These are phyloP conservation scores for Labroides dimidiatus DNA, from an alignment of 2,797 vertebrate species.

Conservation along the genomic window DNA sequence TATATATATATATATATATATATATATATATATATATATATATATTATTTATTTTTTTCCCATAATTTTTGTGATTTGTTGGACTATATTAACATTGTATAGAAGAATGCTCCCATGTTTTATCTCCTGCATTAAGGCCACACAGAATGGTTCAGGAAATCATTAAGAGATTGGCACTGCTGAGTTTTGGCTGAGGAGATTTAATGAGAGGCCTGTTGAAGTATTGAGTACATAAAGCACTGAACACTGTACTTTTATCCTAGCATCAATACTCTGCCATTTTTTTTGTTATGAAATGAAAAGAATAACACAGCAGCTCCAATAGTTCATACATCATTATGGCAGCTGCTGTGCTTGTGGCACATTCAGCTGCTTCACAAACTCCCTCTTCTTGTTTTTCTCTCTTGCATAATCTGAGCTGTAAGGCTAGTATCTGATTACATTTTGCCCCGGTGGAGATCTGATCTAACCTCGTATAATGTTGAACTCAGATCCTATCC, in stretches of 20 bases:
- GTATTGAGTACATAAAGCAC: constrained; percentile 4
- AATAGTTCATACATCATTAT: constrained; percentile 21
- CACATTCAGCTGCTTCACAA: constrained; percentile 17
- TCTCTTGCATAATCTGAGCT: constrained; percentile 10
- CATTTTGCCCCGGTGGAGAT: constrained; percentile 8
- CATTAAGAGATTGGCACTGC: not conserved
- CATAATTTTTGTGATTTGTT: no score
- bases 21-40: no score
- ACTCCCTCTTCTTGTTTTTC: constrained; percentile 15
- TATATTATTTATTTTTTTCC: no score
- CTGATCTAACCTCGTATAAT: constrained; percentile 27
- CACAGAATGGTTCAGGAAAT: not conserved
- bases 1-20: no score
- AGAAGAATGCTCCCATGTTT: not conserved
- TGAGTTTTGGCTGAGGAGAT: not conserved
- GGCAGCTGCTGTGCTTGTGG: constrained; percentile 20
- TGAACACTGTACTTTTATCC: not conserved
- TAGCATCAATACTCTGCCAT: not conserved
- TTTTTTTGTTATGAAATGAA: constrained; percentile 4
- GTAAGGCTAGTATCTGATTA: constrained; percentile 19
- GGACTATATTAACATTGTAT: no score
- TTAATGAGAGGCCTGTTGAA: not conserved
- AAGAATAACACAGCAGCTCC: not conserved
- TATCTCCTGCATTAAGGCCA: not conserved
- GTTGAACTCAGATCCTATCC: constrained; percentile 2